Evolutionary conservation across 1,140 invertebrate genomes (phyloP), one percentile per base, ranked within the genome.

Genomic region (Eriocheir sinensis): DNA sequence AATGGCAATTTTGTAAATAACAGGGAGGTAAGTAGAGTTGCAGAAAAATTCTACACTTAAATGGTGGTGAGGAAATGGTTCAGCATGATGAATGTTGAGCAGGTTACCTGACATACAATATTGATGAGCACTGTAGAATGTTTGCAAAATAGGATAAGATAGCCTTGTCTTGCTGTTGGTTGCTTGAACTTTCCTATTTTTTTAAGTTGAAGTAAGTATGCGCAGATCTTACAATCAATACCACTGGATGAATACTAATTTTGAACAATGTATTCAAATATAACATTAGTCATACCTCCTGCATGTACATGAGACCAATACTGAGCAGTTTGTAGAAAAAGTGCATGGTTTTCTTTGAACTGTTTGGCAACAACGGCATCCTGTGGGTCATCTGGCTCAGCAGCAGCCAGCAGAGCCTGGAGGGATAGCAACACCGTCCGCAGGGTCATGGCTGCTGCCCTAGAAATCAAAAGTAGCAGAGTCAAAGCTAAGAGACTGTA

Each of bases 401-500:
- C 98, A 89, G 99, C 98, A 86, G 98, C 98, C 95, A 99, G 97
- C 92, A 99, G 97, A 0, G 99, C 97, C 98, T 99, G 99, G 89
- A 99, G 97, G 0, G 99, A 99, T 3, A 99, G 97, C 90, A 99
- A 97, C 53, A 99, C 99, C 53, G 99, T 99, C 93, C 99, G 97
- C 94, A 99, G 97, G 0, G 99, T 99, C 98, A 99, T 99, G 15
- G 99, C 99, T 92, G 99, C 99, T 95, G 99, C 99, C 99, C 95
- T 98, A 92, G 60, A 80, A 92, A 34, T 21, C 80, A 93, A 92
- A 41, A 38, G 83, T 21, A n/a, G n/a, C n/a, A n/a, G n/a, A n/a
- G n/a, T n/a, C n/a, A n/a, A n/a, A n/a, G n/a, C 44, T 21, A 93
- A 32, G 0, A 53, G 8, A 30, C 0, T 40, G 41, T 90, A 44